These are phyloP conservation scores for Corythoichthys haematopterus DNA, from an alignment of 2,113 vertebrate species.

Conservation along the genomic window DNA sequence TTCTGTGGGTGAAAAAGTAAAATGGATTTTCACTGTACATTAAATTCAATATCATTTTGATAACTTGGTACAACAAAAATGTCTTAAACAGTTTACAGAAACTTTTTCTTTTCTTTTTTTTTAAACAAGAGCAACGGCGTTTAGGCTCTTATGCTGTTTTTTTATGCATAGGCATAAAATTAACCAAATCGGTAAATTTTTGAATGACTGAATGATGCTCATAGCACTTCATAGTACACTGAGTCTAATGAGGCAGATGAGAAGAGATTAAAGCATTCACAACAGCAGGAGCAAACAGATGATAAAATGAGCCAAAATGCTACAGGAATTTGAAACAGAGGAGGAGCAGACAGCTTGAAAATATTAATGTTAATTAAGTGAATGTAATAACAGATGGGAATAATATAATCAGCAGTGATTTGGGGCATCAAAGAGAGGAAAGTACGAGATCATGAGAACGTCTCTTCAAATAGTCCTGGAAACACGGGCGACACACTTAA, in stretches of 20 bases:
- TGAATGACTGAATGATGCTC: background rate
- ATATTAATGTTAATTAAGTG: slow-evolving; percentile 43
- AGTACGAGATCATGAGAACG: slow-evolving; percentile 21
- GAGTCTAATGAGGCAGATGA: slow-evolving; percentile 47
- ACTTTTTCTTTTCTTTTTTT: too few species aligned
- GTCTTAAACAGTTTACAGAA: too few species aligned
- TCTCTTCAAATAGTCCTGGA: slow-evolving; percentile 52
- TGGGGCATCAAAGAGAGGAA: slow-evolving; percentile 13
- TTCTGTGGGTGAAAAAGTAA: too few species aligned
- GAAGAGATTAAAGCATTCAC: slow-evolving; percentile 27
- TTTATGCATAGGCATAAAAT: too few species aligned
- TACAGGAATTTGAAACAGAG: slow-evolving; percentile 18
- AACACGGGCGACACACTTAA: slow-evolving; percentile 29
- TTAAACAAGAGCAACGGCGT: too few species aligned
- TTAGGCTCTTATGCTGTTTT: too few species aligned
- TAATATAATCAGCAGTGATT: slow-evolving; percentile 41
- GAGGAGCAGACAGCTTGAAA: slow-evolving; percentile 29
- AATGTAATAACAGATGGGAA: slow-evolving; percentile 32
- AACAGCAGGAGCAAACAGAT: slow-evolving; percentile 10
- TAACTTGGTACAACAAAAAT: too few species aligned
- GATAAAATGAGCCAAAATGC: slow-evolving; percentile 6
- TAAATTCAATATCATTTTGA: too few species aligned
- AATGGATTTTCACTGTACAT: too few species aligned
- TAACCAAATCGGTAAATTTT: too few species aligned
- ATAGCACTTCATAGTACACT: slow-evolving; percentile 36